These are phyloP conservation scores for Metalampra italica DNA, from an alignment of 2,888 invertebrate species.

Conservation along the genomic window DNA sequence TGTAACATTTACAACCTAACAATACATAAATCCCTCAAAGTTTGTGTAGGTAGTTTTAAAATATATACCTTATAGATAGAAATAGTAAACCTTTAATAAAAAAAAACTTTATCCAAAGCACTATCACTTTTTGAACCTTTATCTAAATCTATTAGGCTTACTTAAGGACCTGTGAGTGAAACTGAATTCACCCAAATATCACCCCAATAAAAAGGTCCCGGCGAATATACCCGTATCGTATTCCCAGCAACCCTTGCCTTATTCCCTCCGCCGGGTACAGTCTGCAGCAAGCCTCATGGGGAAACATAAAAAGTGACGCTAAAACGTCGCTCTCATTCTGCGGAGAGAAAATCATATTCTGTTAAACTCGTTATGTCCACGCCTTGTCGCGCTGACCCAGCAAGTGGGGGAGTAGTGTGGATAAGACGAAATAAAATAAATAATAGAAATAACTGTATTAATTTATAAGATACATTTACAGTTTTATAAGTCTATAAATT, in stretches of 20 bases:
- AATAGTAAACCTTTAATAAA: too few species aligned
- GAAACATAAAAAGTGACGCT: constrained; percentile 63
- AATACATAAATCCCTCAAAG: too few species aligned
- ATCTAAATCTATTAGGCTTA: neutral
- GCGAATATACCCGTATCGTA: neutral
- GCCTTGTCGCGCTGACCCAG: constrained; percentile 73
- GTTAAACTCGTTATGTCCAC: constrained; percentile 76
- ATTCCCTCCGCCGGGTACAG: constrained; percentile 32
- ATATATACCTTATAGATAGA: too few species aligned
- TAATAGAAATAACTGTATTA: too few species aligned
- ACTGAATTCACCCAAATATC: neutral
- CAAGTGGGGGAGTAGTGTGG: constrained; percentile 39
- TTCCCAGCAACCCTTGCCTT: neutral
- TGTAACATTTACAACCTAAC: too few species aligned
- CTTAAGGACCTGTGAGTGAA: too few species aligned
- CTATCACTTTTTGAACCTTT: too few species aligned
- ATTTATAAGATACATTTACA: too few species aligned
- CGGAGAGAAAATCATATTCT: constrained; percentile 73
- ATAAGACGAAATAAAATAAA: constrained; percentile 21
- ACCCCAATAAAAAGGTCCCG: neutral
- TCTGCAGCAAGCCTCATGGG: constrained; percentile 56
- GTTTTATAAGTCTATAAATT: too few species aligned
- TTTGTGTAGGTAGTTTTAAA: too few species aligned
- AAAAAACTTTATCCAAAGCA: too few species aligned
- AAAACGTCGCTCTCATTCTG: constrained; percentile 69